Percentiles rank a stretch among this genome's conserved stretches.
Evolutionary conservation across 2,113 vertebrate genomes (phyloP).

Genomic region (Microcebus ravelobensis): DNA sequence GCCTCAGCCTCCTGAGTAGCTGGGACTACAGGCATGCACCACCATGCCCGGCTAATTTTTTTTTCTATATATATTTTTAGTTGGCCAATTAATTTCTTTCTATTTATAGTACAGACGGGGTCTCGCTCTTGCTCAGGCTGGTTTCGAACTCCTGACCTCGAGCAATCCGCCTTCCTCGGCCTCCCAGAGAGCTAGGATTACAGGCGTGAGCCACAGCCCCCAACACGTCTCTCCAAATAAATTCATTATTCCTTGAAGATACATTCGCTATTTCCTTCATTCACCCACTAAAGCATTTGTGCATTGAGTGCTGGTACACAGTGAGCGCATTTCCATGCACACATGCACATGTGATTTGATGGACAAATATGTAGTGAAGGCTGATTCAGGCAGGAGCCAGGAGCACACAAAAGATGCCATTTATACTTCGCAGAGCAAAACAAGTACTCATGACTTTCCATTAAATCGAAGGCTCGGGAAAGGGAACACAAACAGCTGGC

Average conservation of each 20-base stretch:
- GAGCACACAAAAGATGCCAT: background rate
- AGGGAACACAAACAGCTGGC: background rate
- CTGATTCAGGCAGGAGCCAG: background rate
- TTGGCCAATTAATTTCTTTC: no score
- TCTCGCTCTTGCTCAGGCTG: no score
- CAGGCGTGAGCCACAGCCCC: no score
- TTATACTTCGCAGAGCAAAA: background rate
- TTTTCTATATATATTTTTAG: no score
- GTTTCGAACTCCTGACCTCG: no score
- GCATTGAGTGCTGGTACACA: accelerated
- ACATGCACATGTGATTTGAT: no score
- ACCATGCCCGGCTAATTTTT: no score
- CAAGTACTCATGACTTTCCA: background rate
- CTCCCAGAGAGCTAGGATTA: no score
- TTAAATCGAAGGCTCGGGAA: background rate
- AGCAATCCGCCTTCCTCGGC: accelerated
- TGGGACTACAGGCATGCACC: no score
- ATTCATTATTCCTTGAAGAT: background rate
- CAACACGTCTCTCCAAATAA: no score
- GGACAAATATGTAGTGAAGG: background rate
- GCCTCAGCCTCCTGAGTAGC: no score
- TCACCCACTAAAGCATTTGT: background rate
- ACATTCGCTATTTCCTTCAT: background rate
- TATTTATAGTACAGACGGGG: no score
- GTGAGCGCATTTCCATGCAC: accelerated